Evolutionary conservation across 2,888 invertebrate species (phyloP), one percentile per base, ranked within the genome.

Genomic region (Stenolophus ochropezus): DNA sequence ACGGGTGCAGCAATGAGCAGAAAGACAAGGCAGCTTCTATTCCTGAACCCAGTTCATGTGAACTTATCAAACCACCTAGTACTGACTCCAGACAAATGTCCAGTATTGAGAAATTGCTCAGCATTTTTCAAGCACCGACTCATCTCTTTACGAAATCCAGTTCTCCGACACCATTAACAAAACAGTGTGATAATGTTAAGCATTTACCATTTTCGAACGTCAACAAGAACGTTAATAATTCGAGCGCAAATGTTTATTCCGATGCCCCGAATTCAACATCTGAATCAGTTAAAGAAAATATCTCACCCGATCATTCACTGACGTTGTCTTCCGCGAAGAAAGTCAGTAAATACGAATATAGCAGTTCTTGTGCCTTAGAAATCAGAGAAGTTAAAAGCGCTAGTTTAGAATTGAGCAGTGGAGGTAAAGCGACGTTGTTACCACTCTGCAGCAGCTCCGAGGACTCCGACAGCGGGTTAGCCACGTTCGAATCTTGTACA

Each of bases 51-150:
- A 65, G 33, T 65, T 65, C 65, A 14, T 65, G 20, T 8, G 65
- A 69, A 27, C 33, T 16, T 14, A 27, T 33, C 1, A 69, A 33
- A 33, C 18, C 33, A 21, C 56, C 56, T 56, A 1, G 4, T 65
- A 65, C 33, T 33, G 65, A 65, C 8, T 33, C 27, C 16, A 86
- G 86, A 82, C 87, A 89, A 14, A 92, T 92, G 0, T 91, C 93
- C 4, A 92, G 93, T 85, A 89, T 94, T 74, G 94, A 94, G 83
- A 93, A 93, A 85, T 87, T 94, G 1, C 86, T 94, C 0, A 93
- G 93, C 23, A 85, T 94, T 1, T 94, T 94, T 86, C 93, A 93
- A 83, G 92, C 93, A 86, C 93, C 94, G 0, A 90, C 91, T 73
- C 91, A 91, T 84, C 87, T 93, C 74, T 93, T 94, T 85, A 91